Evolutionary conservation across 2,888 invertebrate genomes (phyloP), one percentile per base, ranked within the genome.

Genomic region (Ochropacha duplaris): DNA sequence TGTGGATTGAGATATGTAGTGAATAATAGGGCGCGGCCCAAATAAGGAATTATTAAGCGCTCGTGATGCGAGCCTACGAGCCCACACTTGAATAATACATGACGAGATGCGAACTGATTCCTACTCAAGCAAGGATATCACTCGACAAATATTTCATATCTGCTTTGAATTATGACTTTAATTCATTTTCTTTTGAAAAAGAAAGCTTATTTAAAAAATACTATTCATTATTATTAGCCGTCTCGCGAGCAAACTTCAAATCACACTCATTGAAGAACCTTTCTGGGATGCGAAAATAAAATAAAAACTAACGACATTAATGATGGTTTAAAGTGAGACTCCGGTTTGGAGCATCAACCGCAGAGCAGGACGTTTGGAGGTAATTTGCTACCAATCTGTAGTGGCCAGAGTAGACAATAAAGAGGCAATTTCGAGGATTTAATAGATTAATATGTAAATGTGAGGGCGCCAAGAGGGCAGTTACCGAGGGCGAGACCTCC

Each of bases 401-500:
- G 54, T 34, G 16, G 36, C 49, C 49, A 31, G 36, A 31, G 52
- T 31, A n/a, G 44, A 54, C 54, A 54, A 54, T 59, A 49, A 54
- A 56, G 56, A n/a, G 49, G 54, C 52, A 52, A 28, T 58, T 57
- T 49, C 44, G 54, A 54, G 52, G 64, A 61, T 61, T 61, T 59
- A 54, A 54, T 55, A 64, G 64, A 64, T 64, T 64, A 61, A 64
- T 64, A 64, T 64, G 64, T 54, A 59, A 64, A 64, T 61, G 59
- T 49, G 50, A 57, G 39, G 58, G 56, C 31, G 49, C 55, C 49
- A 54, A 49, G 54, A 51, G 58, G 55, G 36, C 56, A 56, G 57
- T 55, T 54, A 24, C 44, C n/a, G 44, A 44, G 44, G 44, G 44
- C 44, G 44, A 44, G 44, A 44, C 44, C 44, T 44, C 51, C 51